phyloP scores from a whole-genome alignment of 2,888 invertebrate genomes.

The Anodontia alba region DNA sequence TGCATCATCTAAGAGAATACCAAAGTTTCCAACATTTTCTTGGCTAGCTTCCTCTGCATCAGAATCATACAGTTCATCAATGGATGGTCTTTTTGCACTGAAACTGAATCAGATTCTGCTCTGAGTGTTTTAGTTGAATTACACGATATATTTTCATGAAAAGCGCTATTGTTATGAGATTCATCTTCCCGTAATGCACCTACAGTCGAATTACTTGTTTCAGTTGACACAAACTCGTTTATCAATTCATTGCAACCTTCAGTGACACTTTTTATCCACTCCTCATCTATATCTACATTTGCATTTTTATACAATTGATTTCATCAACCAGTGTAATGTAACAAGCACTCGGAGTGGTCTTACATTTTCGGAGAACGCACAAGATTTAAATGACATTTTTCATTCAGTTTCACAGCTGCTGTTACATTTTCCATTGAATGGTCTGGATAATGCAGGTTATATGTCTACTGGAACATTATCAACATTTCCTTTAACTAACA shows the following conservation, averaged over 20 bases:
- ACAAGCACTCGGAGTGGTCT: constrained; percentile 45
- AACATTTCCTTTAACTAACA: constrained; percentile 58
- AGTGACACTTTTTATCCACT: too few species aligned
- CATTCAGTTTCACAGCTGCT: constrained; percentile 59
- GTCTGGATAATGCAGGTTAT: constrained; percentile 45
- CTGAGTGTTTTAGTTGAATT: constrained; percentile 32
- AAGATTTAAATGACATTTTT: constrained; percentile 46
- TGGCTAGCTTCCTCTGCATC: constrained; percentile 30
- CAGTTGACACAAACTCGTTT: too few species aligned
- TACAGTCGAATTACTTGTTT: too few species aligned
- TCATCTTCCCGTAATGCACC: too few species aligned
- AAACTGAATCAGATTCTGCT: too few species aligned
- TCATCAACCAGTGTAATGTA: constrained; percentile 50
- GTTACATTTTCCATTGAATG: constrained; percentile 48
- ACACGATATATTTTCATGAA: too few species aligned
- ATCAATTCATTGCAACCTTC: too few species aligned
- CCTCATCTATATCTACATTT: too few species aligned
- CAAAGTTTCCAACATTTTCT: constrained; percentile 35
- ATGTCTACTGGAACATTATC: constrained; percentile 66
- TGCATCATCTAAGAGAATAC: constrained; percentile 51
- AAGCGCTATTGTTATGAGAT: too few species aligned
- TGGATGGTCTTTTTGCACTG: too few species aligned
- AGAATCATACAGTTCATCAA: constrained; percentile 48
- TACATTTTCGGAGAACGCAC: constrained; percentile 53
- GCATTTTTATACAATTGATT: constrained; percentile 41